phyloP scores from a whole-genome alignment of 2,113 vertebrate species.

The Clinocottus analis region DNA sequence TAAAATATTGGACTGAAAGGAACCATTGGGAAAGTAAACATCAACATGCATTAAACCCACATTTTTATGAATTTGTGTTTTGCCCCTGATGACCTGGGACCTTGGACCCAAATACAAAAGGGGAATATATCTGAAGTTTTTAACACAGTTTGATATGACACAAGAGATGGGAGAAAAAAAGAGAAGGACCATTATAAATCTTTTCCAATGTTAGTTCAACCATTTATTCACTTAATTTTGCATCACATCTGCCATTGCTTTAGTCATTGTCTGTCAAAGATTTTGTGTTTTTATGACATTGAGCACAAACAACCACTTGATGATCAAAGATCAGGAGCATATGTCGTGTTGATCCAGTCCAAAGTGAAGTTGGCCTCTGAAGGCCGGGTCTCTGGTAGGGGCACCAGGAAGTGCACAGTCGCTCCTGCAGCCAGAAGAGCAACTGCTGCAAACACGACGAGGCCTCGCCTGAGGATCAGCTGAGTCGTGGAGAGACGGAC shows the following conservation, averaged over 20 bases:
- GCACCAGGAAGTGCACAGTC: constrained; percentile 64
- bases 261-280: neutral
- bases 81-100: too few species aligned
- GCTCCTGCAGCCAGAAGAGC: constrained; percentile 70
- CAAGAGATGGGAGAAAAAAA: neutral
- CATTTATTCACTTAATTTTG: neutral
- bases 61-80: too few species aligned
- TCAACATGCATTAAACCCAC: neutral
- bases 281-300: neutral
- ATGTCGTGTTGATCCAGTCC: constrained; percentile 62
- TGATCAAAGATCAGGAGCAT: constrained; percentile 13
- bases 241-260: neutral
- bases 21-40: neutral
- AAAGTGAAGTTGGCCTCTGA: constrained; percentile 61
- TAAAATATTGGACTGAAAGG: neutral
- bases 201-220: neutral
- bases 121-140: neutral
- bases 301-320: neutral
- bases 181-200: neutral
- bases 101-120: too few species aligned
- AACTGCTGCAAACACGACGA: constrained; percentile 63
- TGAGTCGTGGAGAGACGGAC: constrained; percentile 70
- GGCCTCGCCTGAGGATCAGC: constrained; percentile 79
- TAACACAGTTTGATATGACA: neutral
- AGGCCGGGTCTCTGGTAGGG: constrained; percentile 56